phyloP scores from a whole-genome alignment of 2,797 vertebrate species.

The Pogoniulus pusillus region DNA sequence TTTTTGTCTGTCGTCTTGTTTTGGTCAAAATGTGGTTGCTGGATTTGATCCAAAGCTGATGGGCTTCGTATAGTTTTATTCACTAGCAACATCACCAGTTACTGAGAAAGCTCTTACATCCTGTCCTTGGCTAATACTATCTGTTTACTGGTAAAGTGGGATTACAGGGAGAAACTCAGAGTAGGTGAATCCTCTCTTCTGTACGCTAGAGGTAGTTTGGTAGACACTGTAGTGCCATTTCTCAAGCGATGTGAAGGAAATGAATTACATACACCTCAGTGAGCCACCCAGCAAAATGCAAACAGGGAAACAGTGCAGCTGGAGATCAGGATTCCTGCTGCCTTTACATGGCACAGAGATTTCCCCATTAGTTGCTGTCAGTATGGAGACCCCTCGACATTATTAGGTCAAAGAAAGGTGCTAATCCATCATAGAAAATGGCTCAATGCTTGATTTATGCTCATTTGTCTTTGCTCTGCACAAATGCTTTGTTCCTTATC shows the following conservation, averaged over 20 bases:
- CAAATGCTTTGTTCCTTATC: slow-evolving; percentile 62
- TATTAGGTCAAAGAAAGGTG: slow-evolving; percentile 64
- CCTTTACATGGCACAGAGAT: not conserved
- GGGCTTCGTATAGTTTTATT: not conserved
- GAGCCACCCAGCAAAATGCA: not conserved
- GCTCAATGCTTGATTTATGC: slow-evolving; percentile 35
- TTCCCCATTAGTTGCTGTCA: slow-evolving; percentile 41
- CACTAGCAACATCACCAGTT: not conserved
- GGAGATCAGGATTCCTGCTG: not conserved
- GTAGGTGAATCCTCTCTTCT: not conserved
- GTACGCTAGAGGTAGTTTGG: not conserved
- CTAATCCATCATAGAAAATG: slow-evolving; percentile 56
- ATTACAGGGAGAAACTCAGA: not conserved
- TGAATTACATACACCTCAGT: not conserved
- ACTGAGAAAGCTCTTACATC: not conserved
- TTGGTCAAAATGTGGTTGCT: not conserved
- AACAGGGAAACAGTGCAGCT: not conserved
- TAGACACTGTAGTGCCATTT: not conserved
- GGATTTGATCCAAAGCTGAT: not conserved
- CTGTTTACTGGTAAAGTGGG: not conserved
- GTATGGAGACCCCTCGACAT: slow-evolving; percentile 24
- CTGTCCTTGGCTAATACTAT: not conserved
- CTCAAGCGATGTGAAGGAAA: not conserved
- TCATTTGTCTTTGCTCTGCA: slow-evolving; percentile 34
- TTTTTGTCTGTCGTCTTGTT: not conserved